Conservation (phyloP, 2,888 invertebrate genomes). For the Eristalinus sepulchralis region DNA sequence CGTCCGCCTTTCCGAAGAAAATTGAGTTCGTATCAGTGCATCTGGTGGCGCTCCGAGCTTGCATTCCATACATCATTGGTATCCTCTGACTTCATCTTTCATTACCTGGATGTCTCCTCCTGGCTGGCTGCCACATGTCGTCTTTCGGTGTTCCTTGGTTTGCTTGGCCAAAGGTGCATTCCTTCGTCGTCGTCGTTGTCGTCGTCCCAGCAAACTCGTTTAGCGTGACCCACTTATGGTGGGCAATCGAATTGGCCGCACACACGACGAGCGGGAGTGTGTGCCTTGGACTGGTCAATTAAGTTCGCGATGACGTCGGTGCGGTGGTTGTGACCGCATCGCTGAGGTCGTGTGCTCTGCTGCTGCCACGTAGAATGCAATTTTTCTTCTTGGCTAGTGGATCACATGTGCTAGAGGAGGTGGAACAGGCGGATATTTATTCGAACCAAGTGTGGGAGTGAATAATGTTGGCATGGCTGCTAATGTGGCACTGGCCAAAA, state of each 20-base stretch:
- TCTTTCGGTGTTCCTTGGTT: background rate
- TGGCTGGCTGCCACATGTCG: background rate
- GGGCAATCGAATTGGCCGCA: slow-evolving; percentile 7
- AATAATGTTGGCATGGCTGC: slow-evolving; percentile 60
- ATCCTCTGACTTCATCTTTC: slow-evolving; percentile 8
- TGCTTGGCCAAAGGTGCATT: background rate
- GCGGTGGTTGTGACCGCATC: background rate
- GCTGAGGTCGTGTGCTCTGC: background rate
- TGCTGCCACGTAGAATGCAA: background rate
- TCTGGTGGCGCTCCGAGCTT: background rate
- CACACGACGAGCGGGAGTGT: background rate
- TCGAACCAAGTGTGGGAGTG: slow-evolving; percentile 49
- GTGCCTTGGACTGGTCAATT: slow-evolving; percentile 43
- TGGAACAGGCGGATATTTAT: background rate
- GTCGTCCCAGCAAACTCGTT: background rate
- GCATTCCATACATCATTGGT: background rate
- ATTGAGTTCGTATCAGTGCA: slow-evolving; percentile 23
- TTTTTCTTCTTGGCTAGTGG: slow-evolving; percentile 9
- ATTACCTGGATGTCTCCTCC: slow-evolving; percentile 1
- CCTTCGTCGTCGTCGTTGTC: no score
- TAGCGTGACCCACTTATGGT: slow-evolving; percentile 18
- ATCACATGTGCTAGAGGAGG: slow-evolving; percentile 27
- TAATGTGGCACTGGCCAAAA: slow-evolving; percentile 60
- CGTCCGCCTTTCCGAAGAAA: background rate
- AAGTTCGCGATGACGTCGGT: slow-evolving; percentile 45